phyloP scores from a whole-genome alignment of 2,113 vertebrate species.

The Poeciliopsis occidentalis region DNA sequence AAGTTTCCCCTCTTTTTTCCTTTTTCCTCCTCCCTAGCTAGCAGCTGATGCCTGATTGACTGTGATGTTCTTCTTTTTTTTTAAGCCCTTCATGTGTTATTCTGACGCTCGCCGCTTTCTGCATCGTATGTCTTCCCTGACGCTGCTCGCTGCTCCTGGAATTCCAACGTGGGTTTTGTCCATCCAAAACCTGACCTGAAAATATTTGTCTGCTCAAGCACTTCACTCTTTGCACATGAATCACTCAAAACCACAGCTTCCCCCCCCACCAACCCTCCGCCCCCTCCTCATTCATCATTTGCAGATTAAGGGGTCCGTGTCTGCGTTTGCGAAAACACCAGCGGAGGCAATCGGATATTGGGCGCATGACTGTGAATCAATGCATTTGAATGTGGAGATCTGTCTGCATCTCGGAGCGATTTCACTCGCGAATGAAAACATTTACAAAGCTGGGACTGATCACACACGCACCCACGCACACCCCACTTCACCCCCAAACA shows the following conservation, averaged over 20 bases:
- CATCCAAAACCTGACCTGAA: conserved; percentile 46
- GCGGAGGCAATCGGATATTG: conserved; percentile 49
- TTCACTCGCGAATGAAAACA: conserved; percentile 49
- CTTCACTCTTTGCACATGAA: conserved; percentile 45
- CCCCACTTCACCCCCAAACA: conserved; percentile 44
- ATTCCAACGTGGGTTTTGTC: conserved; percentile 50
- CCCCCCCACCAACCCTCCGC: not conserved
- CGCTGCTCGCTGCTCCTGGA: conserved; percentile 24
- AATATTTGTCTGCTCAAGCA: conserved; percentile 41
- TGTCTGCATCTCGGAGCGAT: conserved; percentile 15
- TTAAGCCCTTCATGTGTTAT: conserved; percentile 73
- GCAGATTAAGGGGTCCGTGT: conserved; percentile 38
- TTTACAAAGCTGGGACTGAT: conserved; percentile 47
- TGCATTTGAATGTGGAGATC: conserved; percentile 52
- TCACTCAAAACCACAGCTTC: conserved; percentile 43
- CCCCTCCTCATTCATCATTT: conserved; percentile 32
- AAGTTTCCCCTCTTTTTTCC: conserved; percentile 65
- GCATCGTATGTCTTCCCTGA: conserved; percentile 64
- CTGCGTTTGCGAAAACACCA: conserved; percentile 35
- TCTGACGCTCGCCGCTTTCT: conserved; percentile 50
- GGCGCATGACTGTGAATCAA: conserved; percentile 62
- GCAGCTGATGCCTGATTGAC: conserved; percentile 76
- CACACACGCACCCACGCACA: too few relatives aligned
- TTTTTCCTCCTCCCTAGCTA: conserved; percentile 56
- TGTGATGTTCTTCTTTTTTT: conserved; percentile 66